Percentiles rank a stretch among this genome's conserved stretches.
Evolutionary conservation across 2,113 vertebrate species (phyloP).

Genomic region (Trogon melanurus): DNA sequence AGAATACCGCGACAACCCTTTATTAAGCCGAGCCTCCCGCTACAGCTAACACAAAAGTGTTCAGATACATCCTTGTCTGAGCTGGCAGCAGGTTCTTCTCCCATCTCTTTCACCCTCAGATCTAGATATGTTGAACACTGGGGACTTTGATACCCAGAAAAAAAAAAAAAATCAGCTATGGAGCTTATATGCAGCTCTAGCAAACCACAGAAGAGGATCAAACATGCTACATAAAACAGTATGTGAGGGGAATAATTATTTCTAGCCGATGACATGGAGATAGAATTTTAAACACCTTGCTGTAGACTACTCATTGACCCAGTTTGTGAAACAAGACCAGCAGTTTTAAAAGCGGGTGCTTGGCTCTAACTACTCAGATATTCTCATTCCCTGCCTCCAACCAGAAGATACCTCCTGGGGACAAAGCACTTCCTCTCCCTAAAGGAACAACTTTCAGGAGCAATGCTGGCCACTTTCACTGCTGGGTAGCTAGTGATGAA

Average conservation of each 20-base stretch:
- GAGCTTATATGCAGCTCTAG: neutral
- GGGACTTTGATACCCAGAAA: neutral
- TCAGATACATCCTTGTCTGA: neutral
- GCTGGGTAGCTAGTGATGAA: neutral
- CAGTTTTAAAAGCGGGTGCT: neutral
- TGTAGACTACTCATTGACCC: neutral
- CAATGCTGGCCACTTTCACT: neutral
- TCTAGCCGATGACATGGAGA: neutral
- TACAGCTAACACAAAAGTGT: neutral
- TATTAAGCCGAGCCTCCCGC: neutral
- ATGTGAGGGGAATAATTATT: neutral
- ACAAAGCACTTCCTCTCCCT: neutral
- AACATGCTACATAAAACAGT: neutral
- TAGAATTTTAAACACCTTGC: neutral
- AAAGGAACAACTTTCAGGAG: neutral
- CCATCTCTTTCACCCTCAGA: neutral
- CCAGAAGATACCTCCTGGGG: fast-evolving
- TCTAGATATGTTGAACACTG: neutral
- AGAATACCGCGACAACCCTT: neutral
- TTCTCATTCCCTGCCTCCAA: neutral
- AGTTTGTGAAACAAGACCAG: neutral
- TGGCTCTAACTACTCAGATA: neutral
- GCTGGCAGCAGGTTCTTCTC: neutral
- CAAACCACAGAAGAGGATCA: neutral
- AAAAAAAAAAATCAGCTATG: neutral